Conservation (phyloP, 2,797 vertebrate genomes). For the Sebastes vulpes region DNA sequence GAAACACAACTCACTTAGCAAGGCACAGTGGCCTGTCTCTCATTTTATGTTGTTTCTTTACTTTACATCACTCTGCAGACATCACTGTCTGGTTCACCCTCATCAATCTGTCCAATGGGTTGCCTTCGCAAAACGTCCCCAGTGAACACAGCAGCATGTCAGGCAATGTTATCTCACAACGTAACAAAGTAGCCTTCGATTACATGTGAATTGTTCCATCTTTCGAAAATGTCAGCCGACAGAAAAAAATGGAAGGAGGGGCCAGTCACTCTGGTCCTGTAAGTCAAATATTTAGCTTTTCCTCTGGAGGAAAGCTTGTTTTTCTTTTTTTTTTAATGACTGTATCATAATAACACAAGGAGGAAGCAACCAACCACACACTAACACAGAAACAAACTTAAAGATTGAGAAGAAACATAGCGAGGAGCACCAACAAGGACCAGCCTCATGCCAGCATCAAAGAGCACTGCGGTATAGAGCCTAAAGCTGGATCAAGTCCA, state of each 20-base stretch:
- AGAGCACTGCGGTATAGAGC: constrained; percentile 27
- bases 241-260: constrained; percentile 12
- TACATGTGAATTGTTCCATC: constrained; percentile 41
- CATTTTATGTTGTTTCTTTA: constrained; percentile 37
- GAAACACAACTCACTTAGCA: constrained; percentile 62
- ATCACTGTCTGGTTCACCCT: constrained; percentile 26
- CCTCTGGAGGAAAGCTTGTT: not conserved
- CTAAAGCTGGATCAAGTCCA: not conserved
- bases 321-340: not conserved
- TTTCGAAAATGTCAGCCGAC: constrained; percentile 30
- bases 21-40: constrained; percentile 25
- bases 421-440: constrained; percentile 20
- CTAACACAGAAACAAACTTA: constrained; percentile 19
- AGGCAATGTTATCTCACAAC: constrained; percentile 42
- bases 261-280: not conserved
- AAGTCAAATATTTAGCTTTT: not conserved
- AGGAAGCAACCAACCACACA: not conserved
- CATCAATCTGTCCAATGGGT: constrained; percentile 54
- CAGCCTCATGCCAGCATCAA: constrained; percentile 19
- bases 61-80: constrained; percentile 26
- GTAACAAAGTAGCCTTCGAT: constrained; percentile 35
- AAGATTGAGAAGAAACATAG: constrained; percentile 9
- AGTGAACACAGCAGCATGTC: constrained; percentile 26
- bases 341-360: constrained; percentile 6
- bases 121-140: constrained; percentile 42